These are phyloP conservation scores for Pteropus alecto DNA, from an alignment of 2,113 vertebrate species.

Conservation along the genomic window DNA sequence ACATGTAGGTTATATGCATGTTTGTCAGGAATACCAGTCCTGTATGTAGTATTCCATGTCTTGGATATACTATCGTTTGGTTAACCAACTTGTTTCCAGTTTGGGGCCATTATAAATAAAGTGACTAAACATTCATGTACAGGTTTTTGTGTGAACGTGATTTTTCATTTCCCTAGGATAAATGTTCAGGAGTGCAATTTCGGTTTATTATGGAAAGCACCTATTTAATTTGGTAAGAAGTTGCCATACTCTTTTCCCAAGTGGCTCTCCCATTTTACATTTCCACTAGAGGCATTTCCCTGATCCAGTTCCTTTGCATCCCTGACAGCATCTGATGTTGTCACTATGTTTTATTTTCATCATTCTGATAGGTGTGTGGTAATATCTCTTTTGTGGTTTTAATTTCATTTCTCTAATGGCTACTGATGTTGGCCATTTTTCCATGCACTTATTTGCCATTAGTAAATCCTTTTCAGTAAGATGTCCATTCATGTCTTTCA, in stretches of 20 bases:
- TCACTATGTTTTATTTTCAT: neutral
- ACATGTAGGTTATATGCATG: neutral
- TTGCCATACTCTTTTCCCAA: neutral
- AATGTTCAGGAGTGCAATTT: neutral
- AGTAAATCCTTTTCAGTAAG: neutral
- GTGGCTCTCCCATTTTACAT: neutral
- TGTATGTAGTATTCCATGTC: neutral
- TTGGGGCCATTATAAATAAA: neutral
- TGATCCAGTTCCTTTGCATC: neutral
- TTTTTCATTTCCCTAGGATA: constrained; percentile 1
- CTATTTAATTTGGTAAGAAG: neutral
- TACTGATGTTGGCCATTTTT: neutral
- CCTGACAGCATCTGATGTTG: neutral
- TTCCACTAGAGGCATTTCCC: neutral
- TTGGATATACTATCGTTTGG: neutral
- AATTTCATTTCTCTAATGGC: neutral
- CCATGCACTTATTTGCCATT: neutral
- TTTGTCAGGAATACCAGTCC: neutral
- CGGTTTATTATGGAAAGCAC: neutral
- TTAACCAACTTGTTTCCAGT: neutral
- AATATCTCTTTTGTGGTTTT: neutral
- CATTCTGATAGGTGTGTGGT: neutral
- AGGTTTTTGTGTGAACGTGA: neutral
- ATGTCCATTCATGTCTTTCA: neutral
- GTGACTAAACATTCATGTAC: neutral